A percentile compares a stretch with the other conserved stretches of the same genome.
Evolutionary conservation across 92 coral and sea anemone genomes (phyloP).

Genomic region (Palythoa grandiflora): DNA sequence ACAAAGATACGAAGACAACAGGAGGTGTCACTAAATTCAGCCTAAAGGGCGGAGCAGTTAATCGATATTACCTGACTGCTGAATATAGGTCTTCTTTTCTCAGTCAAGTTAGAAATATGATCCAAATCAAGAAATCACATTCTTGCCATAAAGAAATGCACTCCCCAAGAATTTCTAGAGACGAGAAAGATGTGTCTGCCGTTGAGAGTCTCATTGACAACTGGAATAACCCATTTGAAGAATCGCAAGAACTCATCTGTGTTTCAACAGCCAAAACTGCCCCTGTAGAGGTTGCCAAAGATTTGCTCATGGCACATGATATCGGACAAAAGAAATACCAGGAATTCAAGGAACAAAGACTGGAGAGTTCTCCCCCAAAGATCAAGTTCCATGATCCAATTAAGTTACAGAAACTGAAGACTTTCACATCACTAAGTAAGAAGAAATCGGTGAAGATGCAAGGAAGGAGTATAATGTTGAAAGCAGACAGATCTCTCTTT

Average conservation of each 20-base stretch:
- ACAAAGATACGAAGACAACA: slow-evolving; percentile 67
- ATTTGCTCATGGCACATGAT: slow-evolving; percentile 25
- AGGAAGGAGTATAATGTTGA: slow-evolving; percentile 33
- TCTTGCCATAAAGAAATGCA: slow-evolving; percentile 18
- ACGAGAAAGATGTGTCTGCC: slow-evolving; percentile 44
- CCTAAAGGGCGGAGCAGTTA: slow-evolving; percentile 60
- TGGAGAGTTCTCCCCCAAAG: slow-evolving; percentile 42
- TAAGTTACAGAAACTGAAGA: slow-evolving; percentile 50
- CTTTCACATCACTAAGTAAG: slow-evolving; percentile 45
- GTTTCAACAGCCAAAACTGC: slow-evolving; percentile 42
- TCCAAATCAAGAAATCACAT: slow-evolving; percentile 10
- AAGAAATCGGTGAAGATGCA: slow-evolving; percentile 37
- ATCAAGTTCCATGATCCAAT: slow-evolving; percentile 58
- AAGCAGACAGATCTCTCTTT: slow-evolving; percentile 61
- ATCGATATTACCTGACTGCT: slow-evolving; percentile 67
- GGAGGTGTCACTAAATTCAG: slow-evolving; percentile 47
- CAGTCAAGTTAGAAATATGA: slow-evolving; percentile 15
- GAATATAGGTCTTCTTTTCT: slow-evolving; percentile 65
- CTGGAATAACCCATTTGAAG: slow-evolving; percentile 44
- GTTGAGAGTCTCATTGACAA: slow-evolving; percentile 36
- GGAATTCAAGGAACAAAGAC: slow-evolving; percentile 45
- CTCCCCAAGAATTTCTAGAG: slow-evolving; percentile 40
- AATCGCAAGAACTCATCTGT: slow-evolving; percentile 40
- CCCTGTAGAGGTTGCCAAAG: slow-evolving; percentile 5
- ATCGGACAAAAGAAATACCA: slow-evolving; percentile 26